phyloP scores from a whole-genome alignment of 2,888 invertebrate species.

The Troides aeacus region DNA sequence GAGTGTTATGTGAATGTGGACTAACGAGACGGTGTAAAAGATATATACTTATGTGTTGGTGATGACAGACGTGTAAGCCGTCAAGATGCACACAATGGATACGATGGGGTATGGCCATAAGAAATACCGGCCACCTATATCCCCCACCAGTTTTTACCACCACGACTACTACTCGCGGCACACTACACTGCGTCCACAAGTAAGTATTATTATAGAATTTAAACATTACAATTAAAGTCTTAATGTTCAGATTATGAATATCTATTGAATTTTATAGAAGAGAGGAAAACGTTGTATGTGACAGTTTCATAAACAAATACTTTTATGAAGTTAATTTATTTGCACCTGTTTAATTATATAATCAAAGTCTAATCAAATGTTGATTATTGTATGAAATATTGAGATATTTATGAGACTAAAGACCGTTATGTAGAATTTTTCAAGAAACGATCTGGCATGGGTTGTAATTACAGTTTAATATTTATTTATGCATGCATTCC shows the following conservation, averaged over 20 bases:
- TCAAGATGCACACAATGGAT: constrained; percentile 79
- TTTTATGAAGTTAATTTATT: no score
- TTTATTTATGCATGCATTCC: background rate
- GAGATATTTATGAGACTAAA: no score
- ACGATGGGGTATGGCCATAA: constrained; percentile 83
- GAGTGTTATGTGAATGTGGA: constrained; percentile 33
- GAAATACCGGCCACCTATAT: constrained; percentile 82
- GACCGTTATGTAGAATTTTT: background rate
- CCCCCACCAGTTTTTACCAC: constrained; percentile 81
- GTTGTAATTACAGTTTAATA: background rate
- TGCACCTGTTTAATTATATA: no score
- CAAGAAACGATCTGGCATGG: background rate
- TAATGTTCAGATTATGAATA: no score
- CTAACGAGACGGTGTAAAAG: constrained; percentile 28
- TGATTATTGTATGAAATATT: no score
- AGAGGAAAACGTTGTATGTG: no score
- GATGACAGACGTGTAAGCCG: constrained; percentile 35
- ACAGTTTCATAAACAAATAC: no score
- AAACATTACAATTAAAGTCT: no score
- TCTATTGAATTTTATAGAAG: no score
- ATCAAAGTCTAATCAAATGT: no score
- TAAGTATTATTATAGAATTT: constrained; percentile 37
- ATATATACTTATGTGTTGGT: constrained; percentile 32
- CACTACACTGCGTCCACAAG: constrained; percentile 75
- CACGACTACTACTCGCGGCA: constrained; percentile 76